Conservation (phyloP, 2,797 vertebrate genomes). For the Vireo griseus region DNA sequence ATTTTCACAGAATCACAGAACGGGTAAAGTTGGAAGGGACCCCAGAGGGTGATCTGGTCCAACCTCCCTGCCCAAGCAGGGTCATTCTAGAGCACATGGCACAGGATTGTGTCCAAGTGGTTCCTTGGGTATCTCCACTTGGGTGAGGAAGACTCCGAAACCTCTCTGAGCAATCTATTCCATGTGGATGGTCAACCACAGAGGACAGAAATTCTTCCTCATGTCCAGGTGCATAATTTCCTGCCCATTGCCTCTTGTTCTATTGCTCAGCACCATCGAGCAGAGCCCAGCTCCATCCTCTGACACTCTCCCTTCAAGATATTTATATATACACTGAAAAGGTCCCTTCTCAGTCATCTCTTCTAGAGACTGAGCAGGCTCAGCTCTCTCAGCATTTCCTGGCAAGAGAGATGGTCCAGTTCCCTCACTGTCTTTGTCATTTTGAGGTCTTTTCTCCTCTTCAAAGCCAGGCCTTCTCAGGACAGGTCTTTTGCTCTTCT, state of each 20-base stretch:
- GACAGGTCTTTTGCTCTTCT: not conserved
- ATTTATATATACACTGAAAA: too few species aligned
- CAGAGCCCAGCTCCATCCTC: not conserved
- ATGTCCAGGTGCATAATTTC: not conserved
- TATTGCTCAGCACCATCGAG: rapidly evolving
- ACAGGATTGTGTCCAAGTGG: not conserved
- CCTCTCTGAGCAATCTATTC: not conserved
- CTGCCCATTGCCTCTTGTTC: not conserved
- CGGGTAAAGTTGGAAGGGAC: not conserved
- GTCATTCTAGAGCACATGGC: not conserved
- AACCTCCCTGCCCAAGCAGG: not conserved
- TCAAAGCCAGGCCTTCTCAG: not conserved
- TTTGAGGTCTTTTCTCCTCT: not conserved
- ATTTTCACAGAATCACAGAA: not conserved
- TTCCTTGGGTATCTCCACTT: not conserved
- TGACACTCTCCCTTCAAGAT: not conserved
- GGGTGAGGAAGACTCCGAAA: not conserved
- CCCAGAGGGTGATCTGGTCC: not conserved
- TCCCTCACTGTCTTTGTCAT: not conserved
- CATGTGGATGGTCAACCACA: not conserved
- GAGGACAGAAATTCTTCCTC: not conserved
- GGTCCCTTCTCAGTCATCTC: not conserved
- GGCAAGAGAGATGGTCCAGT: not conserved
- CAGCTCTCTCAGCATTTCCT: not conserved
- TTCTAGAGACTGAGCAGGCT: not conserved